A percentile compares a stretch with the other conserved stretches of the same genome.
phyloP scores from a whole-genome alignment of 2,797 vertebrate species.

The Hydrophis major region DNA sequence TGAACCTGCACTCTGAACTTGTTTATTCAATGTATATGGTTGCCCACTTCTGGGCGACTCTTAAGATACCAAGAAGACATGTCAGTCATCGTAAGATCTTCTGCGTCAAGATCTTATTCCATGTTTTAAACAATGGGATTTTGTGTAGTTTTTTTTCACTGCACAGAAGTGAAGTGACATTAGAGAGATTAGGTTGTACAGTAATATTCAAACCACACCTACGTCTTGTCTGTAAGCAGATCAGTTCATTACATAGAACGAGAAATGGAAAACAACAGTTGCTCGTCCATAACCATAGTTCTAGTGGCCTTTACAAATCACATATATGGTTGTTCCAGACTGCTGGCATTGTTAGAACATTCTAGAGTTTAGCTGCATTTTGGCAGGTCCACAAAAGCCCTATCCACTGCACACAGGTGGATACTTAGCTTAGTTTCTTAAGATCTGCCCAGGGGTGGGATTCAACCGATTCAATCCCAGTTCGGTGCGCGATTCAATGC shows the following conservation, averaged over 20 bases:
- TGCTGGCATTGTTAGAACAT: background rate
- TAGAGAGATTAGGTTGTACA: background rate
- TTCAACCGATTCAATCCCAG: no score
- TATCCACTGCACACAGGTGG: background rate
- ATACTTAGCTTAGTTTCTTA: background rate
- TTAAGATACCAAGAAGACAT: background rate
- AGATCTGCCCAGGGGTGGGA: background rate
- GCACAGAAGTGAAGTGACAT: background rate
- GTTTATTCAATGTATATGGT: background rate
- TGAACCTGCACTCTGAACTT: background rate
- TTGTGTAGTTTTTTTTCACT: background rate
- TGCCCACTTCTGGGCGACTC: background rate
- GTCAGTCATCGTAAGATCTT: background rate
- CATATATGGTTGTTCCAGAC: background rate
- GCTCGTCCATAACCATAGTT: background rate
- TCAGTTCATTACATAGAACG: background rate
- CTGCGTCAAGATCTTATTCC: background rate
- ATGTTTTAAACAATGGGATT: background rate
- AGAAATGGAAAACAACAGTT: background rate
- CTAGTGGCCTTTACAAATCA: background rate
- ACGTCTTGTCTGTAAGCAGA: background rate
- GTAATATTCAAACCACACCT: background rate
- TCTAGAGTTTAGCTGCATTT: background rate
- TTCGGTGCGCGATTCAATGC: no score
- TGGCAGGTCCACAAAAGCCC: background rate